Conservation (phyloP, 2,797 vertebrate species). For the Vultur gryphus region DNA sequence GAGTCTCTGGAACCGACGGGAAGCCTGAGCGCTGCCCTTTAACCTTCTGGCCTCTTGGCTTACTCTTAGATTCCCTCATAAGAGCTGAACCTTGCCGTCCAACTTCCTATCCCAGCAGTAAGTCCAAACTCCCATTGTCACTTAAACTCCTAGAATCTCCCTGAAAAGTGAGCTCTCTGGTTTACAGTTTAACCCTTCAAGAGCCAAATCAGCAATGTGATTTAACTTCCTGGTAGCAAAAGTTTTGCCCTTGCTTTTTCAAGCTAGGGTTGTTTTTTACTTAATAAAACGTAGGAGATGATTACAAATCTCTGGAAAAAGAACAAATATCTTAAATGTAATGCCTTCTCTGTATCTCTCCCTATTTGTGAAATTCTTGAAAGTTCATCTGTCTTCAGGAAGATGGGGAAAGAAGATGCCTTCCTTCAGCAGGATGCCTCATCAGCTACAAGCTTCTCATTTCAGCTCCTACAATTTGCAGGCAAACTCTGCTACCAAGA, state of each 20-base stretch:
- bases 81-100: conserved; percentile 29
- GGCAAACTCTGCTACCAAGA: neutral
- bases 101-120: conserved; percentile 42
- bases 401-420: neutral
- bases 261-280: neutral
- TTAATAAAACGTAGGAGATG: neutral
- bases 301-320: neutral
- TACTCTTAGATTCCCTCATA: conserved; percentile 15
- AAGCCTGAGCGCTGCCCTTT: conserved; percentile 46
- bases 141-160: neutral
- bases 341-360: neutral
- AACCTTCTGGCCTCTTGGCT: conserved; percentile 49
- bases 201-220: neutral
- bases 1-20: neutral
- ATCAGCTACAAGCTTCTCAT: neutral
- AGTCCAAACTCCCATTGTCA: conserved; percentile 22
- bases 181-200: conserved; percentile 9
- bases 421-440: neutral
- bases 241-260: neutral
- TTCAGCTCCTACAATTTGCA: neutral
- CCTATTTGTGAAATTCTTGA: neutral
- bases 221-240: neutral
- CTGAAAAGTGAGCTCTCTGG: neutral
- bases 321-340: neutral
- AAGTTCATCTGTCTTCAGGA: neutral